Base-by-base conservation (phyloP, 1,140 invertebrate genomes). In the Diorhabda sublineata region DNA sequence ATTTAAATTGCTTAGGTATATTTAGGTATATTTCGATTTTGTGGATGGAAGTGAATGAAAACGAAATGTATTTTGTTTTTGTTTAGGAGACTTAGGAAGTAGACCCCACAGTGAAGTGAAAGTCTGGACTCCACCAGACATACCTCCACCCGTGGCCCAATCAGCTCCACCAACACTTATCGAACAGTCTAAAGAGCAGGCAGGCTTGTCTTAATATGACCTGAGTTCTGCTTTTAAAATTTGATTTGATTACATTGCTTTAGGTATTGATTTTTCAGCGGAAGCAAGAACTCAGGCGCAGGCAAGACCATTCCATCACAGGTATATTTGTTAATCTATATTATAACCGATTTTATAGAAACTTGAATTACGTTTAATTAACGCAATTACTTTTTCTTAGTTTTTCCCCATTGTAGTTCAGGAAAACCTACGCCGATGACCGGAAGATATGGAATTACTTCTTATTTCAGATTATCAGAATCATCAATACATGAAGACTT, bases 91-190 rank as follows among this genome's bases (percentile, higher is more conserved):
- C 63, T 60, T 81, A 65, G 76, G 77, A 60, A 80, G 77, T 71
- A 83, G 89, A 81, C 88, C 88, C 66, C 87, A 89, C 78, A 90
- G 88, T 78, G 89, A 90, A 83, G 85, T 89, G 57, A 89, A 89
- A 77, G 87, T 85, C 64, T 89, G 87, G 83, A 88, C 85, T 70
- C 86, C 87, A 67, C 84, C 87, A 59, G 87, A 88, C 72, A 80
- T 86, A 69, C 84, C 84, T 73, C 86, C 85, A 64, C 87, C 86
- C 66, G 85, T 87, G 64, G 87, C 88, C 66, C 86, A 88, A 75
- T 89, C 88, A 66, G 88, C 87, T 72, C 87, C 88, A 58, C 87
- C 88, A 67, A 86, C 89, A 77, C 81, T 88, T 74, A 82, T 84
- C 69, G 85, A 85, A 83, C 84, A 80, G 77, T 78, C 61, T 70